Conservation (phyloP, 2,888 invertebrate species). For the Cistogaster globosa region DNA sequence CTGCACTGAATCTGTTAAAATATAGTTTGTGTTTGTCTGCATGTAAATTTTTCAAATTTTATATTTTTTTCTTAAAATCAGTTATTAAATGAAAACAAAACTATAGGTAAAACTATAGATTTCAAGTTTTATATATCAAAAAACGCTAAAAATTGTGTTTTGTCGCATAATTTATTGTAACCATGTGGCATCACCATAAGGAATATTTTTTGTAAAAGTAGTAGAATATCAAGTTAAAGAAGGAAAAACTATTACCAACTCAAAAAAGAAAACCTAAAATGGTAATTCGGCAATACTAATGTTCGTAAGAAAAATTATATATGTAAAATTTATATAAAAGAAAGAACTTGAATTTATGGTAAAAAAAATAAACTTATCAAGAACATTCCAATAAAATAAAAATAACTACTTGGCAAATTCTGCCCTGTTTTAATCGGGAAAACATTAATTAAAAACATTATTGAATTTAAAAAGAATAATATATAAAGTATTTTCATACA, state of each 20-base stretch:
- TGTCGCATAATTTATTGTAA: not conserved
- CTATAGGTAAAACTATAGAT: no score
- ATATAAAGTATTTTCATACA: not conserved
- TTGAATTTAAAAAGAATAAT: slow-evolving; percentile 18
- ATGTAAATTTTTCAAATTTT: no score
- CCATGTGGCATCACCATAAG: slow-evolving; percentile 66
- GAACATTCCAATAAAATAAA: slow-evolving; percentile 11
- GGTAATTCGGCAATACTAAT: slow-evolving; percentile 71
- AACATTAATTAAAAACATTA: slow-evolving; percentile 17
- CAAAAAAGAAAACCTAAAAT: slow-evolving; percentile 69
- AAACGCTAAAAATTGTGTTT: not conserved
- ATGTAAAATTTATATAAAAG: slow-evolving; percentile 68
- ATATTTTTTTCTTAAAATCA: no score
- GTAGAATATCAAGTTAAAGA: slow-evolving; percentile 70
- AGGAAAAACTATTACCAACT: slow-evolving; percentile 71
- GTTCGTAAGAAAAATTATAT: slow-evolving; percentile 71
- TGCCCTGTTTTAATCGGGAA: slow-evolving; percentile 1
- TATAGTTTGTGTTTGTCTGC: no score
- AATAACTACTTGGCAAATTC: slow-evolving; percentile 4
- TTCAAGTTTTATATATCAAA: no score
- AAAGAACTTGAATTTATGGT: slow-evolving; percentile 53
- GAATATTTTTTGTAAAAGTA: slow-evolving; percentile 69
- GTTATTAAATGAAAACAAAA: no score
- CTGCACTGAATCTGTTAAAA: no score
- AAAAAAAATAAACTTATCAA: slow-evolving; percentile 27